A percentile compares a stretch with the other conserved stretches of the same genome.
Evolutionary conservation across 92 coral and sea anemone species (phyloP).

Genomic region (Porites evermanni): DNA sequence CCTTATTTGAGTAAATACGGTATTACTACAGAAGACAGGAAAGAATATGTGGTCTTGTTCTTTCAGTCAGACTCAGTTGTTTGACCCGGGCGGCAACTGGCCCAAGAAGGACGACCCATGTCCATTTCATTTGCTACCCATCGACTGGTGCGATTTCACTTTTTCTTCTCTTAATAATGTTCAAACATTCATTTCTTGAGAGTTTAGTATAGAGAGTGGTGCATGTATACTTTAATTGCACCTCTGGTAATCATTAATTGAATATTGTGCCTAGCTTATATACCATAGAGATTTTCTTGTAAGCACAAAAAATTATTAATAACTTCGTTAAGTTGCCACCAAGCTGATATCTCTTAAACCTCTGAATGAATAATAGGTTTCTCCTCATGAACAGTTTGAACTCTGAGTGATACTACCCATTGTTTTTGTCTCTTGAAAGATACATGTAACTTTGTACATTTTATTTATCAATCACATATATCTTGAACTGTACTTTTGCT

Average conservation of each 20-base stretch:
- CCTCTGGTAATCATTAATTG: neutral
- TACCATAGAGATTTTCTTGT: no score
- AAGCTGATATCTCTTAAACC: no score
- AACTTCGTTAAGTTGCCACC: no score
- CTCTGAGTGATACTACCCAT: neutral
- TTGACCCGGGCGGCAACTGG: slow-evolving; percentile 78
- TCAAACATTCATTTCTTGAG: neutral
- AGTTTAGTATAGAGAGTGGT: neutral
- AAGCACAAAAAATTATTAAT: no score
- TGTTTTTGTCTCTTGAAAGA: neutral
- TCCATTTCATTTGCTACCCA: slow-evolving; percentile 72
- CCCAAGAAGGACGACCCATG: slow-evolving; percentile 71
- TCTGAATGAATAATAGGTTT: neutral
- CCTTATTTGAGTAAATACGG: no score
- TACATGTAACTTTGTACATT: no score
- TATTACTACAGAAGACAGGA: slow-evolving; percentile 8
- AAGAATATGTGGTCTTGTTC: slow-evolving; percentile 23
- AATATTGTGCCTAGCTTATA: no score
- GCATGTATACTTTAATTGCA: neutral
- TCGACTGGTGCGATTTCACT: slow-evolving; percentile 60
- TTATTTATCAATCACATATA: no score
- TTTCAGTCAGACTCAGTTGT: slow-evolving; percentile 54
- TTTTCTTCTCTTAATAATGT: neutral
- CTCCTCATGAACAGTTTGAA: neutral
- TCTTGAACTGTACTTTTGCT: neutral